A percentile compares a stretch with the other conserved stretches of the same genome.
These are phyloP conservation scores for Catocala nupta DNA, from an alignment of 2,888 invertebrate species.

Conservation along the genomic window DNA sequence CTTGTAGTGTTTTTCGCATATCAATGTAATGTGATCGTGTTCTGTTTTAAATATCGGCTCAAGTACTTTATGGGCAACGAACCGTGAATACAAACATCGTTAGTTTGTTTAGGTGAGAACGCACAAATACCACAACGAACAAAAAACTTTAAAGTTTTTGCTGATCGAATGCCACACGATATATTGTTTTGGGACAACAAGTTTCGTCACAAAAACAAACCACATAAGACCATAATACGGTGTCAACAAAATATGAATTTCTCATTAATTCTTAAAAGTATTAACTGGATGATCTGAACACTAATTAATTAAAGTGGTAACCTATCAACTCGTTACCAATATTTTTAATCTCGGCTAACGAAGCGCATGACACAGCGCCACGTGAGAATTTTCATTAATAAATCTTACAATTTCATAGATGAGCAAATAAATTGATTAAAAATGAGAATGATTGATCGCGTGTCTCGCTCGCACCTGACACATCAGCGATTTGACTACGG, in stretches of 20 bases:
- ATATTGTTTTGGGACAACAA: no score
- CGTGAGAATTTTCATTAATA: slow-evolving; percentile 36
- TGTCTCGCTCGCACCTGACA: slow-evolving; percentile 69
- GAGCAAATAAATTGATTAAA: slow-evolving; percentile 79
- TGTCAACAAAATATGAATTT: no score
- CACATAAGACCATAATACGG: no score
- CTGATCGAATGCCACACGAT: no score
- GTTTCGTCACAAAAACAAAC: no score
- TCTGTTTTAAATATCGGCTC: slow-evolving; percentile 32
- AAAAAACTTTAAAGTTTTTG: not conserved
- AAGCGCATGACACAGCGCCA: slow-evolving; percentile 45
- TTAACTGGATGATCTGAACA: not conserved
- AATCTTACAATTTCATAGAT: slow-evolving; percentile 64
- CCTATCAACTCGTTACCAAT: slow-evolving; percentile 46
- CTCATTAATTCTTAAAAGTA: no score
- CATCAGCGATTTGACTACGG: slow-evolving; percentile 60
- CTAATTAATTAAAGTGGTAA: slow-evolving; percentile 36
- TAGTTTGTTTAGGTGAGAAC: slow-evolving; percentile 14
- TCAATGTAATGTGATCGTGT: slow-evolving; percentile 25
- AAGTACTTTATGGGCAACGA: slow-evolving; percentile 19
- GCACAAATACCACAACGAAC: not conserved
- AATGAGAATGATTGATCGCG: slow-evolving; percentile 76
- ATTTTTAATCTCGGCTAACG: slow-evolving; percentile 54
- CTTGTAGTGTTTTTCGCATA: slow-evolving; percentile 31
- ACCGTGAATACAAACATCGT: slow-evolving; percentile 7